phyloP scores from a whole-genome alignment of 1,140 invertebrate genomes.

The Subanguina moxae region DNA sequence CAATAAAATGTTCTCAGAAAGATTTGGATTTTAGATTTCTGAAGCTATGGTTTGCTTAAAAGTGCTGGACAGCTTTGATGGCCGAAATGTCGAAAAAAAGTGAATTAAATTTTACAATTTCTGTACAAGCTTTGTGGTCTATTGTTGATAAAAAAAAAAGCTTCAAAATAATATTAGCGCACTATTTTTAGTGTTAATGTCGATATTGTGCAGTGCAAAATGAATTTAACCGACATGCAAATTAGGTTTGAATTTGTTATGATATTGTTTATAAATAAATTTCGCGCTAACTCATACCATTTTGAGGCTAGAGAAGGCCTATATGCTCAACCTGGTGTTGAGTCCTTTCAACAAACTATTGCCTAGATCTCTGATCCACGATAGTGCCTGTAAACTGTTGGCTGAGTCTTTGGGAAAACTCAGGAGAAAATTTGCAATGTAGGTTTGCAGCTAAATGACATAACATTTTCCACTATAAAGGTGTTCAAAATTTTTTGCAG shows the following conservation, averaged over 20 bases:
- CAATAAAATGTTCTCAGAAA: too few relatives aligned
- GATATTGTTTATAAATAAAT: too few relatives aligned
- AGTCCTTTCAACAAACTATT: slow-evolving; percentile 4
- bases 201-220: neutral
- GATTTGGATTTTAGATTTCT: neutral
- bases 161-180: too few relatives aligned
- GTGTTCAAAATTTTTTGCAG: slow-evolving; percentile 34
- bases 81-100: too few relatives aligned
- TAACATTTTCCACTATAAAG: neutral
- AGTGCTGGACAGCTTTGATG: neutral
- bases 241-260: too few relatives aligned
- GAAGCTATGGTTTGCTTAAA: neutral
- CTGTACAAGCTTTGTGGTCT: too few relatives aligned
- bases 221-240: too few relatives aligned
- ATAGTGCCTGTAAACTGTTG: slow-evolving; percentile 26
- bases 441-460: neutral
- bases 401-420: slow-evolving; percentile 26
- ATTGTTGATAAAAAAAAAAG: too few relatives aligned
- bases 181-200: too few relatives aligned
- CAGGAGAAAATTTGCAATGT: slow-evolving; percentile 37
- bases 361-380: slow-evolving; percentile 19
- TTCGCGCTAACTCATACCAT: neutral
- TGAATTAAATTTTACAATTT: too few relatives aligned
- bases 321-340: neutral
- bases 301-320: slow-evolving; percentile 1